Evolutionary conservation across 2,113 vertebrate species (phyloP).

Genomic region (Theropithecus gelada): DNA sequence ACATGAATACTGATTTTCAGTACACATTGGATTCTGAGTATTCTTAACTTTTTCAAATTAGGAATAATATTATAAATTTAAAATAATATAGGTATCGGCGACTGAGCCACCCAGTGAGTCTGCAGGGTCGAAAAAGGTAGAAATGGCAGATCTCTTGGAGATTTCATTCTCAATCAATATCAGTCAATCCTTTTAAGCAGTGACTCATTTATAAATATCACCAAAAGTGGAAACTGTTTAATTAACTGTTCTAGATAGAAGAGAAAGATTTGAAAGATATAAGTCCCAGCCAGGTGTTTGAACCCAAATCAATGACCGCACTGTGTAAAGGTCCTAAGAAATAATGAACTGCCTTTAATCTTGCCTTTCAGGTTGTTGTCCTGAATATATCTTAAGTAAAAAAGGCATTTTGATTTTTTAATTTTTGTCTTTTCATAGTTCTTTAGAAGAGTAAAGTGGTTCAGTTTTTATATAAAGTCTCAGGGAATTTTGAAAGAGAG

Average conservation of each 20-base stretch:
- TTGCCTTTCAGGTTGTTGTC: slow-evolving; percentile 24
- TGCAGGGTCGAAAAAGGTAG: slow-evolving; percentile 35
- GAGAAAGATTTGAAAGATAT: neutral
- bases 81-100: slow-evolving; percentile 35
- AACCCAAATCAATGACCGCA: neutral
- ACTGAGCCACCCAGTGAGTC: neutral
- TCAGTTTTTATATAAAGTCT: slow-evolving; percentile 2
- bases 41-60: slow-evolving; percentile 44
- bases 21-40: neutral
- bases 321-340: neutral
- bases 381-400: slow-evolving; percentile 13
- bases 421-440: neutral
- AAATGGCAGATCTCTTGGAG: slow-evolving; percentile 62
- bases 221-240: slow-evolving; percentile 60
- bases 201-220: slow-evolving; percentile 73
- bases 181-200: slow-evolving; percentile 56
- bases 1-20: neutral
- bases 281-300: neutral
- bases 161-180: slow-evolving; percentile 72
- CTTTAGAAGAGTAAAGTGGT: neutral
- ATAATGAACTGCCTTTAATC: neutral
- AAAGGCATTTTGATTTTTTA: neutral
- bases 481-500: neutral
- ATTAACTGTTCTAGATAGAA: slow-evolving; percentile 40
- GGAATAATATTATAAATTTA: slow-evolving; percentile 34